Evolutionary conservation across 2,888 invertebrate species (phyloP).

Genomic region (Drosophila quasianomalipes): DNA sequence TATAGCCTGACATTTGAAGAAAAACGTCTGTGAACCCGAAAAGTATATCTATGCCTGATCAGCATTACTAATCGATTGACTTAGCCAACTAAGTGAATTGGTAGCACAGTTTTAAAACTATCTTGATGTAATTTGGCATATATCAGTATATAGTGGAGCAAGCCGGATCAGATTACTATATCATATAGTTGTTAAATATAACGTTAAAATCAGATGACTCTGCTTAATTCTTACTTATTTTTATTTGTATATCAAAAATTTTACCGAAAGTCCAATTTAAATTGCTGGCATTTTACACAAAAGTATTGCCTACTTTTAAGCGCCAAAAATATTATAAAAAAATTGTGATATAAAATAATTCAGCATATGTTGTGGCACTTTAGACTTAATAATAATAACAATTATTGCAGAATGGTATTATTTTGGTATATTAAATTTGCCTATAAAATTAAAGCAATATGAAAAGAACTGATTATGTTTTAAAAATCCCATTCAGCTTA

Average conservation of each 20-base stretch:
- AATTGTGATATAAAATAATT: background rate
- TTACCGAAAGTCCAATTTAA: background rate
- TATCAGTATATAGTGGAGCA: background rate
- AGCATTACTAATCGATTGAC: background rate
- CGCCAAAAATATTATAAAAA: background rate
- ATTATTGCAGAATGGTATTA: background rate
- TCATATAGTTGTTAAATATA: too few species aligned
- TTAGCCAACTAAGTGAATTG: background rate
- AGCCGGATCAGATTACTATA: too few species aligned
- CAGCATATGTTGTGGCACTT: background rate
- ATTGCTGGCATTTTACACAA: background rate
- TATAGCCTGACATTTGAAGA: background rate
- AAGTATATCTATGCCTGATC: background rate
- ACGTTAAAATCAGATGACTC: too few species aligned
- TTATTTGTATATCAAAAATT: too few species aligned
- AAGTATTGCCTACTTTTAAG: slow-evolving; percentile 14
- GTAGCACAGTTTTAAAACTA: background rate
- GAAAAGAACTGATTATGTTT: fast-evolving
- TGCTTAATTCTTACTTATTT: too few species aligned
- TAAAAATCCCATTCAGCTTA: background rate
- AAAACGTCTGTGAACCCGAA: background rate
- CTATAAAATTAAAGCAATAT: background rate
- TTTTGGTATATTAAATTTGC: background rate
- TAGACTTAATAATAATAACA: slow-evolving; percentile 4
- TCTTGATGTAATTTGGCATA: background rate